Evolutionary conservation across 2,797 vertebrate species (phyloP).

Genomic region (Clamator glandarius): DNA sequence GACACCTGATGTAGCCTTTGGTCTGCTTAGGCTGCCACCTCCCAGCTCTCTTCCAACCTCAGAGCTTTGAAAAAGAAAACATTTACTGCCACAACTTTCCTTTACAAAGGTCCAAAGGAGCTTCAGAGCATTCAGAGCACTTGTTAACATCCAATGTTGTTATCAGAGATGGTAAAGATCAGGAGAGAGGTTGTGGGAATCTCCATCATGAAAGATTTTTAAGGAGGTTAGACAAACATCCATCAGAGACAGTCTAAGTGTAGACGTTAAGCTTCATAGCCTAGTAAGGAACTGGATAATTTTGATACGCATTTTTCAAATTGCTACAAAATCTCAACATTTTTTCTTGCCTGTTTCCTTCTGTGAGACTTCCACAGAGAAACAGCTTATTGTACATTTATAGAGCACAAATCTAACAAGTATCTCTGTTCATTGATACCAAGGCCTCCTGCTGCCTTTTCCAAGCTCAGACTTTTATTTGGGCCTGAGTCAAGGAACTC

Average conservation of each 20-base stretch:
- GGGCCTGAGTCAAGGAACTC: background rate
- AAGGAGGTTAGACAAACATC: conserved; percentile 12
- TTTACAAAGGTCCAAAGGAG: conserved; percentile 1
- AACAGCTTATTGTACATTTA: background rate
- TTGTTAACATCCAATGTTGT: background rate
- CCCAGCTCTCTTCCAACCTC: background rate
- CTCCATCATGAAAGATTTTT: background rate
- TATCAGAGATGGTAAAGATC: background rate
- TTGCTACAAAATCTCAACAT: background rate
- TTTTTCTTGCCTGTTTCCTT: background rate
- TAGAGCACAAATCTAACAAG: background rate
- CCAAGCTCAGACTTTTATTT: background rate
- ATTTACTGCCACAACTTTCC: background rate
- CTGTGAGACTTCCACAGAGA: background rate
- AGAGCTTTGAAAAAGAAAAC: background rate
- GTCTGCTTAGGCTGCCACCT: background rate
- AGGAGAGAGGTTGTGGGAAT: background rate
- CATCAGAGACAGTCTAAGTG: background rate
- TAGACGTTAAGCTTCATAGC: background rate
- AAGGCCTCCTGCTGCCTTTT: background rate
- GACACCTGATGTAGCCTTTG: conserved; percentile 33
- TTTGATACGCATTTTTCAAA: background rate
- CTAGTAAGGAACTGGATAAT: background rate
- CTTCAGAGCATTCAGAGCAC: background rate
- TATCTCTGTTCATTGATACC: background rate